Conservation (phyloP, 2,888 invertebrate species). For the Platycnemis pennipes region DNA sequence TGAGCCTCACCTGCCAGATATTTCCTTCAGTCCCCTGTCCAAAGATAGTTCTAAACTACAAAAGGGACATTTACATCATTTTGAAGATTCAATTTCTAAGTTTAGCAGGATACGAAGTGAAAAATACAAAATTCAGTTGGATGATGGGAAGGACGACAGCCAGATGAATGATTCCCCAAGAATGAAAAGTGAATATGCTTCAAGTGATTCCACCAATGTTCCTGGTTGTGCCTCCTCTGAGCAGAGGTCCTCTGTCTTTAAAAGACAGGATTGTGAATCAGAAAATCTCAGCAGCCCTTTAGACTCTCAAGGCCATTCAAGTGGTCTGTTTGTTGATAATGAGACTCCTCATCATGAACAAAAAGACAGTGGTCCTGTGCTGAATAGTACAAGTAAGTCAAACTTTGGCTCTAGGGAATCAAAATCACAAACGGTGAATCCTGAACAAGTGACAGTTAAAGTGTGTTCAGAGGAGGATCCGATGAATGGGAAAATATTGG, state of each 20-base stretch:
- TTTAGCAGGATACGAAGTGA: not conserved
- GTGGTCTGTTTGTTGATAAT: not conserved
- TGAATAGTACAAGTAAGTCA: constrained; percentile 33
- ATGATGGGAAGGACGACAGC: not conserved
- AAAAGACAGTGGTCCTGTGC: not conserved
- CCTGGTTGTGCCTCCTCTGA: not conserved
- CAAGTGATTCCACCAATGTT: not conserved
- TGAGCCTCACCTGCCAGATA: not conserved
- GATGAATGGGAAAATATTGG: constrained; percentile 38
- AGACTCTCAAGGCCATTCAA: not conserved
- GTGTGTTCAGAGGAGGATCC: not conserved
- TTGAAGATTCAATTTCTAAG: not conserved
- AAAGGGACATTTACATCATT: not conserved
- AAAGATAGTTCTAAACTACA: constrained; percentile 21
- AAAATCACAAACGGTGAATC: not conserved
- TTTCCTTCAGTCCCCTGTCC: constrained; percentile 28
- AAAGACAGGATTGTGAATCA: not conserved
- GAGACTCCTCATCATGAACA: constrained; percentile 22
- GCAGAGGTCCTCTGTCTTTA: not conserved
- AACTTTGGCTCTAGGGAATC: constrained; percentile 17
- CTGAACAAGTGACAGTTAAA: not conserved
- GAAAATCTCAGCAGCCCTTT: not conserved
- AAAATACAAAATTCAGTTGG: not conserved
- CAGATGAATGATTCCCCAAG: not conserved
- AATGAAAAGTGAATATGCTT: not conserved